Conservation (phyloP, 2,113 vertebrate species). For the Bubo blakistoni region DNA sequence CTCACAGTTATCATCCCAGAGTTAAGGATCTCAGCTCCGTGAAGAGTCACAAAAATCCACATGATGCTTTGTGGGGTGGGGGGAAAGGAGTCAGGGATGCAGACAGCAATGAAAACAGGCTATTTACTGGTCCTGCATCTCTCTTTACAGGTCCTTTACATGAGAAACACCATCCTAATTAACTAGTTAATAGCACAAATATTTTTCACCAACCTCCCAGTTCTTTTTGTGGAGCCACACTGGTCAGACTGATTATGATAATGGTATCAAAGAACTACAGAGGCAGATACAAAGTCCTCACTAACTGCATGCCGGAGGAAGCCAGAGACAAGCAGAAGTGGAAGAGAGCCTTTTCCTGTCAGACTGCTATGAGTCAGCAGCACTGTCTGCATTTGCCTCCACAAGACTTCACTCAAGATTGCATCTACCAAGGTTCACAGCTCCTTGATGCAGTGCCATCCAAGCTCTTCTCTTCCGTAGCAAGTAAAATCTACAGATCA, state of each 20-base stretch:
- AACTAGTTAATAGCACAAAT: neutral
- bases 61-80: fast-evolving
- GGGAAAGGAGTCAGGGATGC: neutral
- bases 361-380: neutral
- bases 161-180: neutral
- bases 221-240: neutral
- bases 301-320: neutral
- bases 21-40: neutral
- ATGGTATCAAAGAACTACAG: neutral
- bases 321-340: neutral
- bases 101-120: neutral
- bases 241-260: neutral
- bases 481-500: neutral
- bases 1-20: neutral
- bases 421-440: neutral
- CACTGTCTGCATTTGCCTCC: neutral
- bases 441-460: neutral
- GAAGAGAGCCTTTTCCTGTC: neutral
- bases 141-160: neutral
- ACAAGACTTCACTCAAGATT: neutral
- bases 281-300: neutral
- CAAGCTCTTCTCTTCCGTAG: fast-evolving
- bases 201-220: neutral
- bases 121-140: neutral
- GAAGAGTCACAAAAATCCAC: neutral